Base-by-base conservation (phyloP, 1,140 invertebrate species). In the Thereuonema tuberculata region DNA sequence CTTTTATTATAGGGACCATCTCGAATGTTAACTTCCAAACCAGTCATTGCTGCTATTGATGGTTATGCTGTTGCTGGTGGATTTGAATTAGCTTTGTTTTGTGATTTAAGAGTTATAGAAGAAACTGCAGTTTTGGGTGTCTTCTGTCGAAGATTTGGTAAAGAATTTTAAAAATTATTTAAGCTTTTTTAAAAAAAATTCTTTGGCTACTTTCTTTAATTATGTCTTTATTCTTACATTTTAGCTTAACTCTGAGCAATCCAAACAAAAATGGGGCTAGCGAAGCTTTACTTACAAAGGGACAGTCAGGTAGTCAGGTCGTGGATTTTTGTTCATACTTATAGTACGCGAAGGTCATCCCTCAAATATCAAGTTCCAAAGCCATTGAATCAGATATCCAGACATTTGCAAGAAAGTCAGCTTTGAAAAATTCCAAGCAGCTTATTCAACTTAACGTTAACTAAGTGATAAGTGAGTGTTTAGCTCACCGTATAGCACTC, bases 21-120 rank as follows among this genome's bases (percentile, higher is more conserved):
- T 27, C 70, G 78, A 17, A 79, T 81, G 48, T 74, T 84, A 15
- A 79, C 82, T 47, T 82, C 81, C 58, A 96, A 96, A 72, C 89
- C 89, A 0, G 76, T 93, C 1, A 81, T 95, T 60, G 91, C 86
- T 58, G 85, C 87, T 25, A 77, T 96, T 2, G 82, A 79, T 72
- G 93, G 93, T 1, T 93, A 85, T 76, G 86, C 89, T 28, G 83
- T 94, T 3, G 93, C 86, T 12, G 84, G 86, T 63, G 93, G 92
- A 0, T 79, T 96, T 61, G 93, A 96, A 71, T 72, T 97, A 56
- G 89, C 92, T 0, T 70, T 96, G 0, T 82, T 89, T 76, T 95
- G 91, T 76, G 93, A 97, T 75, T 71, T 96, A 14, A 78, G 92
- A 60, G 80, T 96, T 1, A 78, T 92, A 57, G 91, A 94, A 68